These are phyloP conservation scores for Lepidotrigona ventralis DNA, from an alignment of 1,140 invertebrate genomes.

Conservation along the genomic window DNA sequence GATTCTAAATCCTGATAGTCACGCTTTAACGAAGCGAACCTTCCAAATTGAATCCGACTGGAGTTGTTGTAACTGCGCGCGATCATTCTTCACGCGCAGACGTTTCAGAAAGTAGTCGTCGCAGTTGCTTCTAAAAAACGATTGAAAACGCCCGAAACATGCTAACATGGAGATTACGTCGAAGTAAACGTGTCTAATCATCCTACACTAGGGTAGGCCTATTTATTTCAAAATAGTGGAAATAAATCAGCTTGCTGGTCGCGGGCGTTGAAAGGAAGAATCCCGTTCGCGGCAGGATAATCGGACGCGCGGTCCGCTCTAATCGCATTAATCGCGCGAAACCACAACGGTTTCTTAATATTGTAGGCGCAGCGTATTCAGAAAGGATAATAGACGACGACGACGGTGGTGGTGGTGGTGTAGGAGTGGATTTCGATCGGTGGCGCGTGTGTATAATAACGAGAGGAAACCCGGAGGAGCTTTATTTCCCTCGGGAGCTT, in stretches of 20 bases:
- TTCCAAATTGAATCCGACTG: background rate
- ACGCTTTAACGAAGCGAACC: conserved; percentile 7
- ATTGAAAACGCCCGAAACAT: background rate
- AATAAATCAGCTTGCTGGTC: background rate
- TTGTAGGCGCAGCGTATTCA: conserved; percentile 32
- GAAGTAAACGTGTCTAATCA: background rate
- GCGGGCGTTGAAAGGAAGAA: background rate
- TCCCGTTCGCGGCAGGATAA: background rate
- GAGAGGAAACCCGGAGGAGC: conserved; percentile 74
- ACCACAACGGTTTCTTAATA: conserved; percentile 45
- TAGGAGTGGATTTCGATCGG: conserved; percentile 40
- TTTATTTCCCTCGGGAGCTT: conserved; percentile 76
- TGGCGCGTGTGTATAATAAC: conserved; percentile 76
- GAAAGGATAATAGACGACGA: conserved; percentile 23
- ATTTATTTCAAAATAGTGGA: background rate
- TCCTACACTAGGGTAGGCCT: too few species aligned
- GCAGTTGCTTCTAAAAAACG: too few species aligned
- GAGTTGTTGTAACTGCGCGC: background rate
- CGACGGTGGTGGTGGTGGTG: background rate
- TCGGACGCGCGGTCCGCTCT: conserved; percentile 9
- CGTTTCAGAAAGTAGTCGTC: too few species aligned
- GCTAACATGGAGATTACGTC: background rate
- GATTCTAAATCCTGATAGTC: background rate
- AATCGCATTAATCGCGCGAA: conserved; percentile 49
- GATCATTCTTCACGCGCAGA: background rate